These are phyloP conservation scores for Medauroidea extradentata DNA, from an alignment of 1,140 invertebrate species.

Conservation along the genomic window DNA sequence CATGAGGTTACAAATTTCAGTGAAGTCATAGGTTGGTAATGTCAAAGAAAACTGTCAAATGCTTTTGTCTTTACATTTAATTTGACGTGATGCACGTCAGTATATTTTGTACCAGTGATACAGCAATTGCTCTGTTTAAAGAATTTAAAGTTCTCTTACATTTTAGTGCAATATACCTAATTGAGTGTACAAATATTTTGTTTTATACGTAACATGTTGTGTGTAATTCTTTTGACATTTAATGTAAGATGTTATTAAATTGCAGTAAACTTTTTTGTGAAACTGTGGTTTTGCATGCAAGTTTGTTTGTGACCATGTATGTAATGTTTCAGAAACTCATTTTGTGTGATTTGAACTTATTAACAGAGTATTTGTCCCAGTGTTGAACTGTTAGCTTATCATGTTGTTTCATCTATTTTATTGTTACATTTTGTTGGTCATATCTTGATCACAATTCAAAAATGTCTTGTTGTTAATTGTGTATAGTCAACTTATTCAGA, in stretches of 20 bases:
- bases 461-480: slow-evolving; percentile 8
- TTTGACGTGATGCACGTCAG: neutral
- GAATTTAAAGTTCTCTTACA: neutral
- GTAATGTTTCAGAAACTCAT: slow-evolving; percentile 1
- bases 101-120: slow-evolving; percentile 1
- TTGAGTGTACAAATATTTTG: neutral
- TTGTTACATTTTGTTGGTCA: slow-evolving; percentile 9
- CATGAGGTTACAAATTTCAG: slow-evolving; percentile 14
- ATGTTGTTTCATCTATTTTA: slow-evolving; percentile 14
- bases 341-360: slow-evolving; percentile 1
- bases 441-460: slow-evolving; percentile 4
- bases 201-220: slow-evolving; percentile 2
- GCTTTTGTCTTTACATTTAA: slow-evolving; percentile 1
- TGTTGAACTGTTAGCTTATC: slow-evolving; percentile 12
- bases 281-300: neutral
- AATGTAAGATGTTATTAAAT: slow-evolving; percentile 7
- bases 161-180: slow-evolving; percentile 1
- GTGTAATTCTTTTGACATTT: slow-evolving; percentile 2
- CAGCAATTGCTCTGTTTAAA: slow-evolving; percentile 1
- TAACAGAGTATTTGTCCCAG: slow-evolving; percentile 13
- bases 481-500: slow-evolving; percentile 6
- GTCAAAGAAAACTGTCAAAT: neutral
- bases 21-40: neutral
- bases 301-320: neutral
- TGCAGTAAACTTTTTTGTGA: slow-evolving; percentile 1